Base-by-base conservation (phyloP, 2,113 vertebrate genomes). In the Gasterosteus nipponicus region DNA sequence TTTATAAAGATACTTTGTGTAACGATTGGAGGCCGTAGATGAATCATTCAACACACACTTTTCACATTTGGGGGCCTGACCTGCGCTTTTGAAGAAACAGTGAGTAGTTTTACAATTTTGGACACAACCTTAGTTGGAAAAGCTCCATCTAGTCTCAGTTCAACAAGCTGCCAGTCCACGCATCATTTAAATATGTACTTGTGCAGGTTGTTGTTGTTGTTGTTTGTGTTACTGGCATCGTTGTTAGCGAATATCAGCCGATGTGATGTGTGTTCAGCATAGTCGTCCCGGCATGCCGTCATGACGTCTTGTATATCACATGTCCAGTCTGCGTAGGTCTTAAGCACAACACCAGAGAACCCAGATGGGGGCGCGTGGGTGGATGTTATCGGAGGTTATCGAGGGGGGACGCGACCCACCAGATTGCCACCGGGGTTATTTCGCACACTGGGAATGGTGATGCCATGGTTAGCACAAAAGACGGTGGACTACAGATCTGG, bases 111-210 rank as follows among this genome's bases (percentile, higher is more conserved):
- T 49, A 5, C 18, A 29, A n/a, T 31, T 54, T 47, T 61, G 63
- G n/a, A 49, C 51, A 39, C 41, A 0, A 12, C 63, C 77, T 81
- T 26, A 33, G 41, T 38, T 71, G 69, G 53, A 73, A 74, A 46
- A 58, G 49, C 69, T 44, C 63, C 59, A 63, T 4, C 46, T 42
- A 2, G 16, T 61, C n/a, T 79, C 31, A 61, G 22, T 22, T 53
- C 51, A 22, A 54, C 10, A 54, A 9, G 22, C n/a, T 26, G 53
- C 53, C 19, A n/a, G 8, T 51, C 7, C 8, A 22, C 18, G 8
- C 22, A 54, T 12, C 0, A 54, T 54, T 10, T 38, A 42, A 10
- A 3, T 6, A 26, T 54, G 26, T 29, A 1, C 6, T 56, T 1
- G 26, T 56, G 53, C 53, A 54, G 53, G 53, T 56, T 12, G 10